Evolutionary conservation across 2,113 vertebrate genomes (phyloP).

Genomic region (Strix aluco): DNA sequence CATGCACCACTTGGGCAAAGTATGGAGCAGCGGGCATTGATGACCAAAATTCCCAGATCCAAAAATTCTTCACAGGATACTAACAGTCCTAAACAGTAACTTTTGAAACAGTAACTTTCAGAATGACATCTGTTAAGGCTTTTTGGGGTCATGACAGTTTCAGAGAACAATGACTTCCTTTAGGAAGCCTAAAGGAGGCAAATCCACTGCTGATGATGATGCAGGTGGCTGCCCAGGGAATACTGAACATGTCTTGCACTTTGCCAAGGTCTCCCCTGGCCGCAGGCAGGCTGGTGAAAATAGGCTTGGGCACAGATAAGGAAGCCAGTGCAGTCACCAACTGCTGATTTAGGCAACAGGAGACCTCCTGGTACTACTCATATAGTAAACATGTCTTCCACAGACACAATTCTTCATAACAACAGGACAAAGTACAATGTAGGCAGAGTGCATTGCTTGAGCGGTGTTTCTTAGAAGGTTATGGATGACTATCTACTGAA

Average conservation of each 20-base stretch:
- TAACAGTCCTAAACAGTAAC: neutral
- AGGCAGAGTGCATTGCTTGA: neutral
- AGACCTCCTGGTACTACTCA: neutral
- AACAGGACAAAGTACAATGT: neutral
- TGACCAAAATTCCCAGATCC: neutral
- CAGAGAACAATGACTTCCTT: neutral
- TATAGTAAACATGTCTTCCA: fast-evolving
- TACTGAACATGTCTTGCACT: neutral
- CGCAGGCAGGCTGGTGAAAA: neutral
- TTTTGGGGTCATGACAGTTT: neutral
- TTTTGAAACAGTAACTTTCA: neutral
- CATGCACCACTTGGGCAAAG: neutral
- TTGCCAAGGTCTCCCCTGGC: neutral
- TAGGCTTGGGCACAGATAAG: neutral
- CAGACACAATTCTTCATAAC: neutral
- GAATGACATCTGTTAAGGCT: neutral
- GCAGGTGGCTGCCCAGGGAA: neutral
- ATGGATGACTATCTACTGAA: neutral
- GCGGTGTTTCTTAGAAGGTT: neutral
- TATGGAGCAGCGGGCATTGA: neutral
- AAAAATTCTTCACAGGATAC: neutral
- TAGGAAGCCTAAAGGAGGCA: neutral
- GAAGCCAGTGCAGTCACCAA: neutral
- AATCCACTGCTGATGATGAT: neutral
- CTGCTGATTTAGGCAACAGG: neutral